Percentiles rank a stretch among this genome's conserved stretches.
Conservation (phyloP, 2,113 vertebrate species). For the Phyllostomus discolor region DNA sequence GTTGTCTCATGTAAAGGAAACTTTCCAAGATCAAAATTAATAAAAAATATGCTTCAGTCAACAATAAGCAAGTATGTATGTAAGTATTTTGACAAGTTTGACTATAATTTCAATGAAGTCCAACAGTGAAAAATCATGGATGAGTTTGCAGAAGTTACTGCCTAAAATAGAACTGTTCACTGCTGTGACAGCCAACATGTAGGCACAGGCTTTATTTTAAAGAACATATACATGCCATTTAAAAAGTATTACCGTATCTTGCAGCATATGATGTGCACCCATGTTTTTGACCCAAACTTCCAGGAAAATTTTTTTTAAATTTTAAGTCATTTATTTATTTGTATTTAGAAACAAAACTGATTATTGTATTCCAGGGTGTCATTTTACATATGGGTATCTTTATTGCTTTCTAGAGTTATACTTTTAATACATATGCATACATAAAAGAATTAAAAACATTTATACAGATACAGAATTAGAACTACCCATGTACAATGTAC, state of each 20-base stretch:
- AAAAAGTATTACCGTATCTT: not conserved
- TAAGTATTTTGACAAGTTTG: not conserved
- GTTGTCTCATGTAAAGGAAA: not conserved
- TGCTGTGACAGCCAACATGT: not conserved
- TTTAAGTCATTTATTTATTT: no score
- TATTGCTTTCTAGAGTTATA: no score
- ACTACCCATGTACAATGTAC: no score
- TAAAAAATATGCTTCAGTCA: not conserved
- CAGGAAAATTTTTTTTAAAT: no score
- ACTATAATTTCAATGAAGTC: not conserved
- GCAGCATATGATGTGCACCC: no score
- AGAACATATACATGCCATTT: not conserved
- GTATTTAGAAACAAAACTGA: no score
- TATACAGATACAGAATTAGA: no score
- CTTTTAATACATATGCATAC: no score
- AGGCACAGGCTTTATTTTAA: not conserved
- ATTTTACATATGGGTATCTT: no score
- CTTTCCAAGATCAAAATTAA: not conserved
- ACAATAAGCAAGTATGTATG: not conserved
- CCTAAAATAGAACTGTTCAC: not conserved
- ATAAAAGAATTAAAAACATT: no score
- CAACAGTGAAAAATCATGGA: not conserved
- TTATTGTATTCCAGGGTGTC: no score
- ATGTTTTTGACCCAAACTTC: no score
- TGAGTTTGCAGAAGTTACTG: not conserved